Conservation (phyloP, 1,140 invertebrate species). For the Megathymus violae region DNA sequence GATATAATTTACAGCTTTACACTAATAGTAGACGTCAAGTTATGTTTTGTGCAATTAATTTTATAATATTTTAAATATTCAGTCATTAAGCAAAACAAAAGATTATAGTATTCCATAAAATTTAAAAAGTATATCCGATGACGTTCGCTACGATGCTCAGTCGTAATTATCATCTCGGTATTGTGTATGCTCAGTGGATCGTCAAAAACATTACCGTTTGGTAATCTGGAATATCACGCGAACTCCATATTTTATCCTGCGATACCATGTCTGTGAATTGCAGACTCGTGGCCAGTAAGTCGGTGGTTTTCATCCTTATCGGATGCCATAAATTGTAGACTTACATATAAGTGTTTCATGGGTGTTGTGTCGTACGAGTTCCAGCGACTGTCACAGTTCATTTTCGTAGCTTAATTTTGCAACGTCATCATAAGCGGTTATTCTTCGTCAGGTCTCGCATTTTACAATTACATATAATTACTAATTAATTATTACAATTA, state of each 20-base stretch:
- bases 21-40: too few species aligned
- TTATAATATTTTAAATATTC: too few species aligned
- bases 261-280: slow-evolving; percentile 63
- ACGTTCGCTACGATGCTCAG: slow-evolving; percentile 8
- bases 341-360: too few species aligned
- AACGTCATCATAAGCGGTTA: too few species aligned
- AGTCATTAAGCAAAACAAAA: slow-evolving; percentile 1
- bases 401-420: too few species aligned
- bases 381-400: too few species aligned
- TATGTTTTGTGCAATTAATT: too few species aligned
- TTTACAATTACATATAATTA: too few species aligned
- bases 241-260: slow-evolving; percentile 67
- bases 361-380: too few species aligned
- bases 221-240: slow-evolving; percentile 60
- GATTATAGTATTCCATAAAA: not conserved
- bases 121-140: slow-evolving; percentile 12
- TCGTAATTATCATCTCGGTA: slow-evolving; percentile 32
- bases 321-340: not conserved
- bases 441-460: too few species aligned
- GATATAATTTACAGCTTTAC: too few species aligned
- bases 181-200: slow-evolving; percentile 44
- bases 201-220: slow-evolving; percentile 59
- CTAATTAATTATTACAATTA: too few species aligned
- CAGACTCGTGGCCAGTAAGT: slow-evolving; percentile 47
- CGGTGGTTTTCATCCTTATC: slow-evolving; percentile 29